These are phyloP conservation scores for Sepiola atlantica DNA, from an alignment of 2,888 invertebrate genomes.

Conservation along the genomic window DNA sequence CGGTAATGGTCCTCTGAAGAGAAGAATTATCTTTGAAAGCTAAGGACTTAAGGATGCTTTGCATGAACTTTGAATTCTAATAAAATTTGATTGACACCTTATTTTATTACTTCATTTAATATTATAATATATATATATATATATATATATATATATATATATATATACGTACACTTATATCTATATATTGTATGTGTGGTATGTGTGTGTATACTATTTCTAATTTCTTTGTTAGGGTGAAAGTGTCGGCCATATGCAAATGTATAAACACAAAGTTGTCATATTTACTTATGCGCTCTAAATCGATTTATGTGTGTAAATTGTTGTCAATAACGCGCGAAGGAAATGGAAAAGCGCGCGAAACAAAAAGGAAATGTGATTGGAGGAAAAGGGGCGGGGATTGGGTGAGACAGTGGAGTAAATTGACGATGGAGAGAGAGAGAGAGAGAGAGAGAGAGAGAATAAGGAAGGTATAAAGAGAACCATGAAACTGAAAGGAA, in stretches of 20 bases:
- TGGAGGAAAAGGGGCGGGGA: background rate
- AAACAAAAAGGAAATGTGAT: too few species aligned
- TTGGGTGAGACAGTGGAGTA: background rate
- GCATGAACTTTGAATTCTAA: too few species aligned
- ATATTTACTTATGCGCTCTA: background rate
- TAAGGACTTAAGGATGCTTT: too few species aligned
- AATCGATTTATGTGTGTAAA: slow-evolving; percentile 18
- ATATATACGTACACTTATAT: background rate
- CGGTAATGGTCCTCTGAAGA: too few species aligned
- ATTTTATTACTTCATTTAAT: background rate
- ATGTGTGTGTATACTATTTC: background rate
- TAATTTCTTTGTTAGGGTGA: background rate
- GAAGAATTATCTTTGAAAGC: too few species aligned
- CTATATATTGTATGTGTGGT: background rate
- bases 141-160: background rate
- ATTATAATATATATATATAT: background rate
- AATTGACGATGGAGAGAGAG: background rate
- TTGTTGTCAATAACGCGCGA: background rate
- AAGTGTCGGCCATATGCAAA: background rate
- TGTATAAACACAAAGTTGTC: background rate
- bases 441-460: background rate
- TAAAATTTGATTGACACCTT: too few species aligned
- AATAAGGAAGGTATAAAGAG: background rate
- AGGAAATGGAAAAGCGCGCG: too few species aligned
- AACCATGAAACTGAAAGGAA: too few species aligned